Conservation (phyloP, 2,888 invertebrate species). For the Epinotia bilunana region DNA sequence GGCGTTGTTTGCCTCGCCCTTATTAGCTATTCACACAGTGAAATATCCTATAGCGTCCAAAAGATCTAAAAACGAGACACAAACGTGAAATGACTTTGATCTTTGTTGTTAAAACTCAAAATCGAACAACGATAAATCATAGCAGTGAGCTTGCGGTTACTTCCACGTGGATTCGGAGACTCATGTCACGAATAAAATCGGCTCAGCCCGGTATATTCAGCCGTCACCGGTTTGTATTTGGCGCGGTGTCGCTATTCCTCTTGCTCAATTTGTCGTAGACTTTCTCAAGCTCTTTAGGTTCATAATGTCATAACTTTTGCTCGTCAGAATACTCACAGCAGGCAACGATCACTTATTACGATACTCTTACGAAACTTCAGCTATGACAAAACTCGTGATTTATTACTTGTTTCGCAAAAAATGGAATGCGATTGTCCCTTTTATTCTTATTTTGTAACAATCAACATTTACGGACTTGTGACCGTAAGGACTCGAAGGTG, state of each 20-base stretch:
- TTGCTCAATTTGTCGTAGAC: constrained; percentile 18
- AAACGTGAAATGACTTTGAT: not conserved
- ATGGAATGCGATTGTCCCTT: constrained; percentile 29
- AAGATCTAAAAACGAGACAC: not conserved
- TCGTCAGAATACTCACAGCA: constrained; percentile 11
- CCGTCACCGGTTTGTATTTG: constrained; percentile 24
- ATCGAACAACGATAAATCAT: not conserved
- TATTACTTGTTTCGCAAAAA: constrained; percentile 41
- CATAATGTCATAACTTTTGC: constrained; percentile 24
- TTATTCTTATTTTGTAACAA: constrained; percentile 34
- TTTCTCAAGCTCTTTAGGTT: constrained; percentile 16
- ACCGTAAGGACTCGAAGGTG: constrained; percentile 24
- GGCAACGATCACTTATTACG: constrained; percentile 32
- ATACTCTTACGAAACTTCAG: constrained; percentile 20
- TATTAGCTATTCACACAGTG: constrained; percentile 46
- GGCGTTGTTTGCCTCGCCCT: constrained; percentile 41
- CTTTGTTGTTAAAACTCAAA: not conserved
- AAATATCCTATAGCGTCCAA: constrained; percentile 22
- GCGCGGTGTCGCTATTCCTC: constrained; percentile 13
- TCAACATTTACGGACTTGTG: constrained; percentile 22
- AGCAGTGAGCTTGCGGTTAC: not conserved
- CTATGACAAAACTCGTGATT: constrained; percentile 28
- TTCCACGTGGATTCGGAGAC: constrained; percentile 40
- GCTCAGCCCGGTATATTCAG: not conserved
- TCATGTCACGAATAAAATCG: constrained; percentile 17